Base-by-base conservation (phyloP, 2,113 vertebrate genomes). In the Philantomba maxwellii region DNA sequence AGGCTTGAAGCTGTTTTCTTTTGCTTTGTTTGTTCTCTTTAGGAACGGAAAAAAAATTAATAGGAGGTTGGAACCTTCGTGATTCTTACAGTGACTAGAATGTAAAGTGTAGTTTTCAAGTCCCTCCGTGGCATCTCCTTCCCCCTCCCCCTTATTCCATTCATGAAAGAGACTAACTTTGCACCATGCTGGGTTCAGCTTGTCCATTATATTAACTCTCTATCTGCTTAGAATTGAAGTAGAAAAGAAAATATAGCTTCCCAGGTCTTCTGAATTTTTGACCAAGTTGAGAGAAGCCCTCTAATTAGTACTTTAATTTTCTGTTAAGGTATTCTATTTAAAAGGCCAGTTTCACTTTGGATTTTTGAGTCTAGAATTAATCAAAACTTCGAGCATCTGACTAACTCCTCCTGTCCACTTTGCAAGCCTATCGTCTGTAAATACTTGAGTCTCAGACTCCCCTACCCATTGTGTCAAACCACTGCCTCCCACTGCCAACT, bases 11-110 rank as follows among this genome's bases (percentile, higher is more conserved):
- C 66, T 93, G 15, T 91, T 97, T 80, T 94, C n/a, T 96, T 64
- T 92, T 58, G 30, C 39, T 95, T 89, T 92, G 92, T 96, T 97
- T 93, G 83, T n/a, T 87, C 21, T 93, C 53, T 94, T 66, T 39
- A 30, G 57, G 9, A 93, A 70, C 28, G 39, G 13, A 53, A 80
- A 92, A 58, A 94, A 87, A 45, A 45, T 45, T 45, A 45, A 30
- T 26, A 60, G 43, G 36, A 89, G 75, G 89, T 93, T 53, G 58
- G 96, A 95, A 93, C 45, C 80, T 78, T 75, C 92, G 49, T 2
- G 3, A 43, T 93, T 93, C 64, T 95, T 75, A 43, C 89, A 96
- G 89, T 58, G 62, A 96, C 45, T 28, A 57, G 53, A 83, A 30
- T 82, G 14, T 82, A 58, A 8, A 93, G 15, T 82, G 13, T 60